Percentiles rank a stretch among this genome's conserved stretches.
Evolutionary conservation across 2,797 vertebrate genomes (phyloP).

Genomic region (Bradypus variegatus): DNA sequence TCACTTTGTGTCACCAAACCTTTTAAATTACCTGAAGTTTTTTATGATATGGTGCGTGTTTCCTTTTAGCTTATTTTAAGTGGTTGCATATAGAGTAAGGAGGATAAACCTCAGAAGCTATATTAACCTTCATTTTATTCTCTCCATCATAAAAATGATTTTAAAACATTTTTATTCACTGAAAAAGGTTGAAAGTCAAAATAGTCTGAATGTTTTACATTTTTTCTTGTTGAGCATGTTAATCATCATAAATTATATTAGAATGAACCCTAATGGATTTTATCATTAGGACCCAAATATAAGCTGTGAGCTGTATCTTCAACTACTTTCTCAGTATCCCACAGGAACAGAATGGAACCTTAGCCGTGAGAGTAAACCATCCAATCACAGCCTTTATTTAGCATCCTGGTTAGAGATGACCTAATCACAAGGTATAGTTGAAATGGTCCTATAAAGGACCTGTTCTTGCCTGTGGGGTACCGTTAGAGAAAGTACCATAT

Average conservation of each 20-base stretch:
- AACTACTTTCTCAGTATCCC: not conserved
- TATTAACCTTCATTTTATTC: conserved; percentile 64
- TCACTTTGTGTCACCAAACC: conserved; percentile 28
- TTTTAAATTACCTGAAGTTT: conserved; percentile 46
- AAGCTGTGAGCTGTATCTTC: not conserved
- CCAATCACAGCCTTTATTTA: not conserved
- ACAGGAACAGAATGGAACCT: not conserved
- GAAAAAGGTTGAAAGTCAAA: conserved; percentile 63
- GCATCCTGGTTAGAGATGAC: not conserved
- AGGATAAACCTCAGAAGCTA: conserved; percentile 54
- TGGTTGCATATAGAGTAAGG: conserved; percentile 41
- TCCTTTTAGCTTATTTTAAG: conserved; percentile 49
- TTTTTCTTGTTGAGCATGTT: conserved; percentile 46
- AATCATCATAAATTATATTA: conserved; percentile 35
- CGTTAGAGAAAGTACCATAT: not conserved
- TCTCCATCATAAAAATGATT: conserved; percentile 66
- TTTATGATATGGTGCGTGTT: conserved; percentile 36
- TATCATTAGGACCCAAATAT: conserved; percentile 2
- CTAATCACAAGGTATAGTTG: not conserved
- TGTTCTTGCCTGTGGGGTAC: not conserved
- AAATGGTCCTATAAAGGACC: not conserved
- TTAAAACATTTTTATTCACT: conserved; percentile 64
- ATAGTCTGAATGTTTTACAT: conserved; percentile 66
- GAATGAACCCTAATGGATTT: conserved; percentile 14
- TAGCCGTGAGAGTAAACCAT: not conserved